Percentiles rank a stretch among this genome's conserved stretches.
These are phyloP conservation scores for Brachymystax lenok DNA, from an alignment of 2,797 vertebrate genomes.

Conservation along the genomic window DNA sequence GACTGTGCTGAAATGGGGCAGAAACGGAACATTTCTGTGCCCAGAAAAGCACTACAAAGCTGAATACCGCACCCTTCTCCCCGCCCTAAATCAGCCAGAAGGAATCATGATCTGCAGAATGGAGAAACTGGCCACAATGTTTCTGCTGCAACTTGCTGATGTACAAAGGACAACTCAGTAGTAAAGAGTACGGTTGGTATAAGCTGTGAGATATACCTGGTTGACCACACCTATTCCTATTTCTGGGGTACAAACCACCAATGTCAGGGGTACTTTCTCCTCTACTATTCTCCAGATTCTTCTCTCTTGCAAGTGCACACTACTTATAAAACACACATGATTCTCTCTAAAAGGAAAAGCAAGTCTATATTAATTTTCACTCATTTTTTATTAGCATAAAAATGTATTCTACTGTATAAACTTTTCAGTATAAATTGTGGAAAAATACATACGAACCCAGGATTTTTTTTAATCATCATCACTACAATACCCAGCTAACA, in stretches of 20 bases:
- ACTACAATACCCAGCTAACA: too few species aligned
- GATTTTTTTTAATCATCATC: too few species aligned
- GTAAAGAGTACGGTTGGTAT: neutral
- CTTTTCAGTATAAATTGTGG: slow-evolving; percentile 26
- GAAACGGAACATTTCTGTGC: neutral
- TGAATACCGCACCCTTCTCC: neutral
- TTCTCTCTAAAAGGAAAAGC: too few species aligned
- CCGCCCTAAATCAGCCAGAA: neutral
- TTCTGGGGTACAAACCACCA: too few species aligned
- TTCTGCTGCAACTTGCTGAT: neutral
- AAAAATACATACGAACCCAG: slow-evolving; percentile 14
- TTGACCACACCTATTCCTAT: neutral
- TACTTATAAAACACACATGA: too few species aligned
- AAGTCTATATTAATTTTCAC: too few species aligned
- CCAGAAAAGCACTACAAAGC: neutral
- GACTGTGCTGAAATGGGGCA: neutral
- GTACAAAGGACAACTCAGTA: neutral
- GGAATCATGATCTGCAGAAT: neutral
- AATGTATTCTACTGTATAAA: neutral
- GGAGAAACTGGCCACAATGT: neutral
- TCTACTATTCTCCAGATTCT: too few species aligned
- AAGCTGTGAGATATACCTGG: neutral
- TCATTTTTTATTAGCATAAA: slow-evolving; percentile 40
- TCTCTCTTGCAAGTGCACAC: too few species aligned
- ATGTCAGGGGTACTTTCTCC: too few species aligned